Conservation (phyloP, 1,140 invertebrate species). For the Tetranychus cinnabarinus region DNA sequence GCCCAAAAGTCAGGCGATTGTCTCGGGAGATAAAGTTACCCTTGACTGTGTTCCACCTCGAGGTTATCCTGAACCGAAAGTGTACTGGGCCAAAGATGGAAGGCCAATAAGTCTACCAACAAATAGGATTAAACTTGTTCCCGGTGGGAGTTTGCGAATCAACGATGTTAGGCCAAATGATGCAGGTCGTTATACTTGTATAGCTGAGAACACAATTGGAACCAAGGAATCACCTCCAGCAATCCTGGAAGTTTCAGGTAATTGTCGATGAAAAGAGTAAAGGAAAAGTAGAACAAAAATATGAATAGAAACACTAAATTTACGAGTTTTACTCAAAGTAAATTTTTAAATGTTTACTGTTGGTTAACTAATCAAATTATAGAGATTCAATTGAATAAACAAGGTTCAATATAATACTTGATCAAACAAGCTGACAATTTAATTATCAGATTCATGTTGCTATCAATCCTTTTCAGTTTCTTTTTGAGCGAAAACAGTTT, state of each 20-base stretch:
- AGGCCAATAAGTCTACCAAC: constrained; percentile 23
- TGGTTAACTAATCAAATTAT: neutral
- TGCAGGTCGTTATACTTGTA: constrained; percentile 59
- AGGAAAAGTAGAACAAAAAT: neutral
- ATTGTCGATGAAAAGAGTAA: neutral
- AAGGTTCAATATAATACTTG: no score
- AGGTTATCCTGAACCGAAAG: constrained; percentile 68
- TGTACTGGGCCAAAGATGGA: constrained; percentile 76
- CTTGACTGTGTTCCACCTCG: constrained; percentile 74
- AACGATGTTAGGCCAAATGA: constrained; percentile 45
- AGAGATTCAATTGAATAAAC: no score
- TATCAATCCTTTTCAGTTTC: no score
- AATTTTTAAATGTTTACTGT: neutral
- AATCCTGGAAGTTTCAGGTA: neutral
- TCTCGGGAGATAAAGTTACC: constrained; percentile 58
- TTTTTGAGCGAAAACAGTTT: no score
- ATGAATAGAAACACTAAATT: neutral
- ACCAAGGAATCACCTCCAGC: neutral
- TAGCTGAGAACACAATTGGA: constrained; percentile 68
- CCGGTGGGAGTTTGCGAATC: constrained; percentile 30
- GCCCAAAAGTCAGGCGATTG: neutral
- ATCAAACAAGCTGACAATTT: no score
- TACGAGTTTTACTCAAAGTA: no score
- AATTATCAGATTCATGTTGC: no score
- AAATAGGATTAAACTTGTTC: constrained; percentile 54